Evolutionary conservation across 2,113 vertebrate species (phyloP).

Genomic region (Scalopus aquaticus): DNA sequence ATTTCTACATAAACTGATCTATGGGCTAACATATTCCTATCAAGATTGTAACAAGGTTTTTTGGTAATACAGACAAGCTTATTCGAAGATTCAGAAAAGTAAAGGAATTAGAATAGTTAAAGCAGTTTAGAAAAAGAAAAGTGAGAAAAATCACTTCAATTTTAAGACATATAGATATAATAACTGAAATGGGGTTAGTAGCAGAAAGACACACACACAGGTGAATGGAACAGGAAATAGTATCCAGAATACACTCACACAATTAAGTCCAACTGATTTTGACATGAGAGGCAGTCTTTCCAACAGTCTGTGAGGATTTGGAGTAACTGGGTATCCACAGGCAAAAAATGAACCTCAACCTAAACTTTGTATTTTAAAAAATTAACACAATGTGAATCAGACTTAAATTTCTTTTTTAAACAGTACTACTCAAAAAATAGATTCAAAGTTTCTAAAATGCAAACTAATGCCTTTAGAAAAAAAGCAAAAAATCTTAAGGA

Average conservation of each 20-base stretch:
- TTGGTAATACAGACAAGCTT: background rate
- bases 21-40: background rate
- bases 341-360: background rate
- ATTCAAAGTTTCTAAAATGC: background rate
- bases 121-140: background rate
- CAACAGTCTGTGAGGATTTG: background rate
- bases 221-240: background rate
- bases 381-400: background rate
- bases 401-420: background rate
- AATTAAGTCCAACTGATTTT: background rate
- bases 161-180: background rate
- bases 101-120: background rate
- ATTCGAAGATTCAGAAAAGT: background rate
- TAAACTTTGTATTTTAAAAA: constrained; percentile 8
- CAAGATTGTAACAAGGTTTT: background rate
- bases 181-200: background rate
- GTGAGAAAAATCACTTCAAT: background rate
- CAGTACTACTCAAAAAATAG: too few species aligned
- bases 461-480: background rate
- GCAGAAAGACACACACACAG: background rate
- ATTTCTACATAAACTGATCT: background rate
- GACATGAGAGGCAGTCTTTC: background rate
- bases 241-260: background rate
- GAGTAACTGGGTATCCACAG: background rate
- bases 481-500: background rate